Percentiles rank a stretch among this genome's conserved stretches.
Conservation (phyloP, 92 coral and sea anemone genomes). For the Phenganax stokvisi region DNA sequence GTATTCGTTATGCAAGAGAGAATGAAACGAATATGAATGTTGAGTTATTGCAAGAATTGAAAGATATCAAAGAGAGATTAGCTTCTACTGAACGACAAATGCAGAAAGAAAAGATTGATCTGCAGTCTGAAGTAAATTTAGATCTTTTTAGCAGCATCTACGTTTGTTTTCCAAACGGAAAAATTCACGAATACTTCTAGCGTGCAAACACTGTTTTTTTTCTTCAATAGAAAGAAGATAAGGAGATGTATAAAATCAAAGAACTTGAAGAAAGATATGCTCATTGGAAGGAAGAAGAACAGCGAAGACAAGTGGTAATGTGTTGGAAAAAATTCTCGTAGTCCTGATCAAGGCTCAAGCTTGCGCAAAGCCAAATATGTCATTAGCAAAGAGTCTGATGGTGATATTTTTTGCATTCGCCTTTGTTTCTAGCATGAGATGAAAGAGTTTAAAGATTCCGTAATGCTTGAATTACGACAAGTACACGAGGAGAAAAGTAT, state of each 20-base stretch:
- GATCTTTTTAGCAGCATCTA: neutral
- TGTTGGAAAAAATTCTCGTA: neutral
- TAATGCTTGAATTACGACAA: slow-evolving; percentile 59
- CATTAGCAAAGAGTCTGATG: neutral
- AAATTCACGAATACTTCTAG: neutral
- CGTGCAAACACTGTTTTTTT: neutral
- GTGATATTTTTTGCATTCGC: neutral
- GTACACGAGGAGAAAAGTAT: slow-evolving; percentile 54
- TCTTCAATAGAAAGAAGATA: slow-evolving; percentile 55
- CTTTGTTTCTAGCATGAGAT: slow-evolving; percentile 59
- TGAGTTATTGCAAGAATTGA: slow-evolving; percentile 64
- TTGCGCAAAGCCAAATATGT: too few relatives aligned
- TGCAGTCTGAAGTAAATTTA: slow-evolving; percentile 53
- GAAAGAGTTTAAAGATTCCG: slow-evolving; percentile 54
- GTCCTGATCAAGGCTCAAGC: too few relatives aligned
- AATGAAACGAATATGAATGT: slow-evolving; percentile 11
- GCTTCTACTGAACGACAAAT: slow-evolving; percentile 79
- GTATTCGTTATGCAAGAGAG: neutral
- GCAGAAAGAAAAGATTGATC: slow-evolving; percentile 63
- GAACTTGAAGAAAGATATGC: slow-evolving; percentile 72
- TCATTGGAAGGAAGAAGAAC: slow-evolving; percentile 75
- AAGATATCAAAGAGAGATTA: slow-evolving; percentile 72
- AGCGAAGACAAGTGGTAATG: slow-evolving; percentile 66
- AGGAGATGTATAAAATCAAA: slow-evolving; percentile 59
- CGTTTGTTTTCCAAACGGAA: neutral